Evolutionary conservation across 2,888 invertebrate genomes (phyloP), one percentile per base, ranked within the genome.

Genomic region (Xanthia togata): DNA sequence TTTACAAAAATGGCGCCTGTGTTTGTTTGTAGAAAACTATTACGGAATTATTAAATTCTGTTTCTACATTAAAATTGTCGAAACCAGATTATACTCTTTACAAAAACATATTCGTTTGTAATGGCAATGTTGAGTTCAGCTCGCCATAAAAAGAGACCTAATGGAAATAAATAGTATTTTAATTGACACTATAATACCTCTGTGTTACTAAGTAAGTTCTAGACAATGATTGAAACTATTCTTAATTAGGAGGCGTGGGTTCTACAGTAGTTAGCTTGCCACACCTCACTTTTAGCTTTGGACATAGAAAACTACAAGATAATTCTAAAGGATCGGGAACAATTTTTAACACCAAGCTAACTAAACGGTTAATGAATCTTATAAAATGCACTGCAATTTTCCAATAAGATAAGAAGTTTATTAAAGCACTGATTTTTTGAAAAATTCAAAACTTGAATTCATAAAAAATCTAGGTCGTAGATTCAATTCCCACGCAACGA

Each of bases 221-320:
- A 71, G 78, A 69, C 68, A 59, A 60, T 71, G 63, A 78, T 82
- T 68, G 47, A 60, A 73, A 60, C 63, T 38, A 26, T 59, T 60
- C 2, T 35, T 71, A 55, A 73, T 78, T 70, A 23, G 57, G 6
- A 57, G 50, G 62, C 63, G 53, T 59, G 44, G 53, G 20, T 47
- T 41, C 23, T 38, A 41, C 47, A 57, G 69, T 50, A 70, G 20
- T 64, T 31, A 65, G 35, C 38, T 50, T 1, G 20, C 59, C 41
- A 67, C 69, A 44, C 31, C 53, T 63, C 0, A 9, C 47, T 26
- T 60, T 62, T 70, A 62, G 20, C 26, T 35, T 26, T 26, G 5
- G 17, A 47, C 8, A 47, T 44, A n/a, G 38, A n/a, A 63, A 63
- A 63, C 41, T 11, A 44, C 26, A 47, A 6, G n/a, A 2, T 76